Percentiles rank a stretch among this genome's conserved stretches.
These are phyloP conservation scores for Anolis sagrei DNA, from an alignment of 2,113 vertebrate genomes.

Conservation along the genomic window DNA sequence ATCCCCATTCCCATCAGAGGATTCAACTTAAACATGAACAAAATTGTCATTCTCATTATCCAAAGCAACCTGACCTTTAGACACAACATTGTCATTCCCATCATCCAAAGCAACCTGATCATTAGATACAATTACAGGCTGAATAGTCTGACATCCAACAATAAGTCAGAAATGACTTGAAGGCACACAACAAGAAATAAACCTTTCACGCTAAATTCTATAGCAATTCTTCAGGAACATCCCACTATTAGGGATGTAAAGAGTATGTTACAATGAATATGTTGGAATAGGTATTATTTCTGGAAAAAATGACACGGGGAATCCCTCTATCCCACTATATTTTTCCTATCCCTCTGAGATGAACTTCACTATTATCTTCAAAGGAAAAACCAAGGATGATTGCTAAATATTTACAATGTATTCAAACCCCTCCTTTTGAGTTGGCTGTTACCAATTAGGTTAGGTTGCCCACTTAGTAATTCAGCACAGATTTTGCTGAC, in stretches of 20 bases:
- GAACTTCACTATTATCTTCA: slow-evolving; percentile 26
- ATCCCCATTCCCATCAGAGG: too few relatives aligned
- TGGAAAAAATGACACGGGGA: background rate
- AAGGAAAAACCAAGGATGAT: slow-evolving; percentile 35
- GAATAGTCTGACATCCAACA: too few relatives aligned
- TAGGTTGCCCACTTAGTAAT: slow-evolving; percentile 16
- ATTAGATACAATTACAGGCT: too few relatives aligned
- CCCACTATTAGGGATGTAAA: background rate
- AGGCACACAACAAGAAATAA: too few relatives aligned
- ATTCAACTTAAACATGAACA: too few relatives aligned
- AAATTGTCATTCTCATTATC: too few relatives aligned
- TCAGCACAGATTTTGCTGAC: slow-evolving; percentile 34
- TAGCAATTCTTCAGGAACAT: background rate
- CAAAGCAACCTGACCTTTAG: too few relatives aligned
- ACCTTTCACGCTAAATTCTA: background rate
- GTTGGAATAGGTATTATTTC: background rate
- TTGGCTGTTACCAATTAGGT: slow-evolving; percentile 31
- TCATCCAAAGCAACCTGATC: too few relatives aligned
- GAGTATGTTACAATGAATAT: background rate
- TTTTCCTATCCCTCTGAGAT: background rate
- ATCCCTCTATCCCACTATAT: background rate
- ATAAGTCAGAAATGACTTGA: too few relatives aligned
- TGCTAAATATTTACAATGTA: slow-evolving; percentile 46
- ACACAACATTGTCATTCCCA: too few relatives aligned
- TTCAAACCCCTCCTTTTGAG: slow-evolving; percentile 6